phyloP scores from a whole-genome alignment of 37 sponge, comb jelly and placozoan species.

The Eunapius fragilis region DNA sequence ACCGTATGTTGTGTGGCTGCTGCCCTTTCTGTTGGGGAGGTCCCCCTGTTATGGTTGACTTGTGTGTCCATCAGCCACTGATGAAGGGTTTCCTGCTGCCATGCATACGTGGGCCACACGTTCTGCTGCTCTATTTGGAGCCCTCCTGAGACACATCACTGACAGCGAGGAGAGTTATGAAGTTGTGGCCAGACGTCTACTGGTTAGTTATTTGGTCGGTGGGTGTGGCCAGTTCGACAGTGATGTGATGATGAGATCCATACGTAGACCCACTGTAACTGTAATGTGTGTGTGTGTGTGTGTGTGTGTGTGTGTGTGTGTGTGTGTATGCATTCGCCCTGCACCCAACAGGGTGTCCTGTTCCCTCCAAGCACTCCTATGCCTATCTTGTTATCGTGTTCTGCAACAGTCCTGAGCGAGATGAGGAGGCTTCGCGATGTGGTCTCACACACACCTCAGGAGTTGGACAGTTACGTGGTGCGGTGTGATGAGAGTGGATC shows the following conservation, averaged over 20 bases:
- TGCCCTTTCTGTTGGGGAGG: neutral
- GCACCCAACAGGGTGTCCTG: constrained; percentile 4
- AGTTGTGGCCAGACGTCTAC: constrained; percentile 5
- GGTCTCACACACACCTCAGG: constrained; percentile 1
- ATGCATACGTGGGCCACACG: constrained; percentile 25
- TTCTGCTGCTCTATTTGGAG: constrained; percentile 9
- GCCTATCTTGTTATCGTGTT: constrained; percentile 28
- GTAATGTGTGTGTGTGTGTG: too few relatives aligned
- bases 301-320: too few relatives aligned
- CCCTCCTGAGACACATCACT: constrained; percentile 28
- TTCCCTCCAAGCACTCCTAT: constrained; percentile 48
- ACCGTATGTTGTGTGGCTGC: constrained; percentile 13
- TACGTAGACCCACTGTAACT: too few relatives aligned
- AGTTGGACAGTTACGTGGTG: constrained; percentile 23
- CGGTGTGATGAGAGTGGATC: constrained; percentile 18
- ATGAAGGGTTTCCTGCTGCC: constrained; percentile 18
- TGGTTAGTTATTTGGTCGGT: constrained; percentile 21
- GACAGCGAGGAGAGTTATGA: constrained; percentile 21
- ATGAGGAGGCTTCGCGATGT: neutral
- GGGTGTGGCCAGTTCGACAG: neutral
- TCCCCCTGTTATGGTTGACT: neutral
- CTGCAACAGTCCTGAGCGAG: constrained; percentile 22
- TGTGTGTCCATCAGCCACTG: neutral
- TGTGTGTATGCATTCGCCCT: too few relatives aligned
- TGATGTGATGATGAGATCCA: too few relatives aligned